phyloP scores from a whole-genome alignment of 2,888 invertebrate genomes.

The Phortica magna region DNA sequence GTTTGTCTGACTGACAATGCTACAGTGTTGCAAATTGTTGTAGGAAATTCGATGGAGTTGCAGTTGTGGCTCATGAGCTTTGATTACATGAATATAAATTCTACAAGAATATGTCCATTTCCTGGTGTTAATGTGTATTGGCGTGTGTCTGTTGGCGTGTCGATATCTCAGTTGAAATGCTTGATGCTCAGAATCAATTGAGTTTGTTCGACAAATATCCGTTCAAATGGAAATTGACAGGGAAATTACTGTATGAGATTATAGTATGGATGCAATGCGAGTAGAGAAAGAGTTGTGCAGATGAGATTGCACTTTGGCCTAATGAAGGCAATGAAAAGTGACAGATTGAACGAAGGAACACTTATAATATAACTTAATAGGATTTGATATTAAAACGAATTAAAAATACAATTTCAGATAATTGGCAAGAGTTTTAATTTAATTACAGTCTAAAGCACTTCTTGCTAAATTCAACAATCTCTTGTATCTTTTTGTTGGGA shows the following conservation, averaged over 20 bases:
- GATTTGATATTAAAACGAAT: too few relatives aligned
- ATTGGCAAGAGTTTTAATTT: too few relatives aligned
- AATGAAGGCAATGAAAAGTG: too few relatives aligned
- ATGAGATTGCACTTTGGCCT: too few relatives aligned
- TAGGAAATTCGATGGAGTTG: slow-evolving; percentile 65
- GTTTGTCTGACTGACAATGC: neutral
- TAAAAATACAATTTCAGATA: too few relatives aligned
- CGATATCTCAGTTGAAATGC: neutral
- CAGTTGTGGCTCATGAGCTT: slow-evolving; percentile 64
- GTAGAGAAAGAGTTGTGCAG: neutral
- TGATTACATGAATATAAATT: slow-evolving; percentile 36
- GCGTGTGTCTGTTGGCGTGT: neutral
- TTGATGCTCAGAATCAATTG: slow-evolving; percentile 62
- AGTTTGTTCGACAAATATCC: slow-evolving; percentile 67
- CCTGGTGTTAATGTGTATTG: neutral
- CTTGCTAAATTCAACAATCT: too few relatives aligned
- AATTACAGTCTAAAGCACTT: too few relatives aligned
- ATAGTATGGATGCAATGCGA: slow-evolving; percentile 17
- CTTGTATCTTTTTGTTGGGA: too few relatives aligned
- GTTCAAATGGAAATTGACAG: slow-evolving; percentile 59
- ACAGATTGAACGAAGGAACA: too few relatives aligned
- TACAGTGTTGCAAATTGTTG: slow-evolving; percentile 12
- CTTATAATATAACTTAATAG: too few relatives aligned
- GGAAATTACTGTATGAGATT: slow-evolving; percentile 48
- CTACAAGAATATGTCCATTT: neutral